Percentiles rank a stretch among this genome's conserved stretches.
Conservation (phyloP, 1,140 invertebrate species). For the Hesperophylax magnus region DNA sequence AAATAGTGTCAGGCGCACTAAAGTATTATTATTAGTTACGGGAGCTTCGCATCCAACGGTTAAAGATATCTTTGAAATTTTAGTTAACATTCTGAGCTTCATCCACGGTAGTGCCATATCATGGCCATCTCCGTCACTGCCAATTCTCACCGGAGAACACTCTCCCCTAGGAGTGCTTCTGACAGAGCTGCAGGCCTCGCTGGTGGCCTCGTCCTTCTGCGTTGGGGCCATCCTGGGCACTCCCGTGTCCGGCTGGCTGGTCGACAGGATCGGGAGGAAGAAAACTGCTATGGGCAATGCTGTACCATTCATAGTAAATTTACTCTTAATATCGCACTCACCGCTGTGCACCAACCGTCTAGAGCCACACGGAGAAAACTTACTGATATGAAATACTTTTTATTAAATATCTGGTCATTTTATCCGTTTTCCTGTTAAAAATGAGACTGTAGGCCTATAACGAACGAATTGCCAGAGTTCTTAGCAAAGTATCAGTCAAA, state of each 20-base stretch:
- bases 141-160: conserved; percentile 53
- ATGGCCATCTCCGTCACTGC: conserved; percentile 61
- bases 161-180: conserved; percentile 59
- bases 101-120: conserved; percentile 60
- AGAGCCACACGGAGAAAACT: too few relatives aligned
- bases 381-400: too few relatives aligned
- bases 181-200: conserved; percentile 66
- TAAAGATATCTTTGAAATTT: neutral
- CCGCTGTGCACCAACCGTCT: too few relatives aligned
- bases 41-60: neutral
- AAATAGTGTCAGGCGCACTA: too few relatives aligned
- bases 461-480: too few relatives aligned
- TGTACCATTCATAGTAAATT: conserved; percentile 35
- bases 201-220: conserved; percentile 70
- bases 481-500: too few relatives aligned
- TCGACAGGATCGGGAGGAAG: conserved; percentile 71
- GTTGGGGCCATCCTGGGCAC: conserved; percentile 62
- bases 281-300: conserved; percentile 8
- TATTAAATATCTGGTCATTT: too few relatives aligned
- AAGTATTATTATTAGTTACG: neutral
- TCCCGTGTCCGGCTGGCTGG: conserved; percentile 62
- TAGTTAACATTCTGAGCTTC: conserved; percentile 60
- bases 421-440: too few relatives aligned
- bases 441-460: too few relatives aligned
- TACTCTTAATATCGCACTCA: too few relatives aligned